These are phyloP conservation scores for Melanargia galathea DNA, from an alignment of 2,888 invertebrate genomes.

Conservation along the genomic window DNA sequence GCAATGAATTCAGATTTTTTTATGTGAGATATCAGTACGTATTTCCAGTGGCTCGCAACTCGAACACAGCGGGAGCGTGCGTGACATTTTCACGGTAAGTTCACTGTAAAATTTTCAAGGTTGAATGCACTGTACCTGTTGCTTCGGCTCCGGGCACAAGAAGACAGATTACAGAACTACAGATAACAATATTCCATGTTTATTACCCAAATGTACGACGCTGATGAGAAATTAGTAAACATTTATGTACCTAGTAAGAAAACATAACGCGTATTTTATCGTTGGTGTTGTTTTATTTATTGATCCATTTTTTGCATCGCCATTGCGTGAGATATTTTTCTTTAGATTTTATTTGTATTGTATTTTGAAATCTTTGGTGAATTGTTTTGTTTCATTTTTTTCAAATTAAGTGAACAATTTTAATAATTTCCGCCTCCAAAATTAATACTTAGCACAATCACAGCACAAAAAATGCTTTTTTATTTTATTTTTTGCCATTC, in stretches of 20 bases:
- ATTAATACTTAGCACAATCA: no score
- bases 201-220: constrained; percentile 4
- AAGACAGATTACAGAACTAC: constrained; percentile 14
- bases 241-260: background rate
- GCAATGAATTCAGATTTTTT: constrained; percentile 27
- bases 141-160: constrained; percentile 21
- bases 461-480: no score
- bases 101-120: constrained; percentile 12
- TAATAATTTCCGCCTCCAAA: no score
- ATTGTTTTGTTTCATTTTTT: constrained; percentile 5
- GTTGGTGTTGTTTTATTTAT: background rate
- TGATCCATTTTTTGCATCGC: background rate
- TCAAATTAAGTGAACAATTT: no score
- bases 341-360: no score
- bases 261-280: background rate
- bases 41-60: constrained; percentile 14
- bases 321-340: no score
- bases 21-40: constrained; percentile 29
- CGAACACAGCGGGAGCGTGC: background rate
- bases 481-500: no score
- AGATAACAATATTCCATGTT: constrained; percentile 8
- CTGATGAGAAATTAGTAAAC: constrained; percentile 14
- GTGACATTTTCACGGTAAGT: constrained; percentile 31
- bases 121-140: constrained; percentile 34
- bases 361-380: background rate